Evolutionary conservation across 2,888 invertebrate genomes (phyloP), one percentile per base, ranked within the genome.

Genomic region (Pachycephus smyrnensis): DNA sequence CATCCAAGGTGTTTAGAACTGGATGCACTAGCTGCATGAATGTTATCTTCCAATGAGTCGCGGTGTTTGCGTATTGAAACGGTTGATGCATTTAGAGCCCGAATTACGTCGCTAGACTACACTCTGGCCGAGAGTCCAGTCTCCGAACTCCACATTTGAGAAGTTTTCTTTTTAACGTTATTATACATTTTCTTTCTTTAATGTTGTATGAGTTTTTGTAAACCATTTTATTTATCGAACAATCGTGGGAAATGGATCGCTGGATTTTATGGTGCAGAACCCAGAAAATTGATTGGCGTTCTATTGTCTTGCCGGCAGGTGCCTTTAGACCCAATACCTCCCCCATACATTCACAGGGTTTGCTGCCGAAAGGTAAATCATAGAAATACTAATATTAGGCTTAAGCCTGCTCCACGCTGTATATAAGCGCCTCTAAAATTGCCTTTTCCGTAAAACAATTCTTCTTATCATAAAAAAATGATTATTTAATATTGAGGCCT

Each of bases 311-410:
- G 89, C 89, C 89, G 86, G 90, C 90, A 91, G 91, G 91, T 91
- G 86, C 88, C 89, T 88, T 91, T 91, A 89, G 90, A 90, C 84
- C 87, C 89, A 83, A 90, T 88, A 89, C 88, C 89, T 89, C 86
- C 90, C 89, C 89, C 88, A 90, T 88, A 90, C 89, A 90, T 93
- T 88, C 94, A 93, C 92, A 93, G 92, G 91, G 92, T 93, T 89
- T 93, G 93, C 93, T 93, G 93, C 89, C 92, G 92, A 84, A 93
- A 94, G 94, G 94, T 94, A 94, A 93, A 89, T 86, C 85, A 88
- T 86, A 88, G 86, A 87, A 85, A 81, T 86, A 89, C 88, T 88
- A 86, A 88, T 87, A 83, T 82, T 84, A 83, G 73, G 82, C 82
- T 75, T 78, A 85, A 80, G 79, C 55, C 55, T 55, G 55, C 35